Conservation (phyloP, 2,888 invertebrate genomes). For the Epinotia ramella region DNA sequence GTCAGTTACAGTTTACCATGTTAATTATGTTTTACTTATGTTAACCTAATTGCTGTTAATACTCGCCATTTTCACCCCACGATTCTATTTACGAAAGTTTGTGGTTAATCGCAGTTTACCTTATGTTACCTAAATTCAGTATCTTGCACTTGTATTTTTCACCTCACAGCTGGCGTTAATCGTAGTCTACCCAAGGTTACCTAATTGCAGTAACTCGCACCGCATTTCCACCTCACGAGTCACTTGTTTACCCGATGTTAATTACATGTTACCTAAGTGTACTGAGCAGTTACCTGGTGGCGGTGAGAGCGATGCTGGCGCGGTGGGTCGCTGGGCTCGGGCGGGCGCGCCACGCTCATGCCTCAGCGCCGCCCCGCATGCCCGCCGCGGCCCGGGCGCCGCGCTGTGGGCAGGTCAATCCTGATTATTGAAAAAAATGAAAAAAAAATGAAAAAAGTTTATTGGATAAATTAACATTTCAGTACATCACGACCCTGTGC, state of each 20-base stretch:
- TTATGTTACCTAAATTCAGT: neutral
- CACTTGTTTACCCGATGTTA: neutral
- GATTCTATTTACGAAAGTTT: too few species aligned
- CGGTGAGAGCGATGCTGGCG: slow-evolving; percentile 75
- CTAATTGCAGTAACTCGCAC: too few species aligned
- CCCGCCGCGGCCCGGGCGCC: slow-evolving; percentile 54
- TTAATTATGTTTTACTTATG: neutral
- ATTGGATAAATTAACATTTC: too few species aligned
- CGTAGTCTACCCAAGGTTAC: neutral
- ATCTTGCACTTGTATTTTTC: neutral
- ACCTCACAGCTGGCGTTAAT: neutral
- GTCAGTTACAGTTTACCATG: neutral
- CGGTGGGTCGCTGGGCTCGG: slow-evolving; percentile 78
- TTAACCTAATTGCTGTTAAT: neutral
- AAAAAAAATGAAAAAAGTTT: too few species aligned
- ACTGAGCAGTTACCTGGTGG: slow-evolving; percentile 65
- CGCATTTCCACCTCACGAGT: too few species aligned
- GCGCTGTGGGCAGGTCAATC: slow-evolving; percentile 36
- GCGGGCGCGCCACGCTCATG: slow-evolving; percentile 83
- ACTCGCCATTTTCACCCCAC: too few species aligned
- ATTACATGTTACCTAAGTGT: neutral
- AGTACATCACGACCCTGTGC: too few species aligned
- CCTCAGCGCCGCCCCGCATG: slow-evolving; percentile 79
- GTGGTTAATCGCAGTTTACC: neutral
- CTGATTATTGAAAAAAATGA: too few species aligned